Evolutionary conservation across 30 jellyfish, hydroid and myxozoan genomes (phyloP).

Genomic region (Turritopsis rubra): DNA sequence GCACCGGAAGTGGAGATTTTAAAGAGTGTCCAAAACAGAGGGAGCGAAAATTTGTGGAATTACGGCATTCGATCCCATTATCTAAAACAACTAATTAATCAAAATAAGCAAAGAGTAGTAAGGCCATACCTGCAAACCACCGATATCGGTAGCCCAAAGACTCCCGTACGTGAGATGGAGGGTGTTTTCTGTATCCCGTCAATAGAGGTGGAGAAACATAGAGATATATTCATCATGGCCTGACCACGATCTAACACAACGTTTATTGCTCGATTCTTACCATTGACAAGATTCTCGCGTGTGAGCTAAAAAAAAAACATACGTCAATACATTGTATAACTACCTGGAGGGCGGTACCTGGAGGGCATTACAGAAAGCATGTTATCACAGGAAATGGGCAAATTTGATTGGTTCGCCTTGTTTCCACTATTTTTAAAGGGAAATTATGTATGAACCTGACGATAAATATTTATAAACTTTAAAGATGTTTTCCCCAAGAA

Average conservation of each 20-base stretch:
- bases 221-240: conserved; percentile 66
- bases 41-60: not conserved
- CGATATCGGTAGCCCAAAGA: conserved; percentile 80
- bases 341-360: no score
- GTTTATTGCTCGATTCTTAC: conserved; percentile 52
- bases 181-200: conserved; percentile 78
- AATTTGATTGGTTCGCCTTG: no score
- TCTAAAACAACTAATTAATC: not conserved
- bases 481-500: no score
- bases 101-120: no score
- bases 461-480: no score
- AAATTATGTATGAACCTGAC: no score
- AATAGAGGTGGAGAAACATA: conserved; percentile 61
- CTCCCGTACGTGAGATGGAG: conserved; percentile 56
- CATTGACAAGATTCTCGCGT: conserved; percentile 74
- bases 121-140: conserved; percentile 73
- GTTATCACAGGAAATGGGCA: no score
- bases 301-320: conserved; percentile 39
- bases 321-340: not conserved
- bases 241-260: conserved; percentile 77
- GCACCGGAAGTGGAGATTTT: no score
- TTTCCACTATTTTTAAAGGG: no score
- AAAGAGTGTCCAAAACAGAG: no score
- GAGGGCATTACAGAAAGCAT: no score
- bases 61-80: not conserved